phyloP scores from a whole-genome alignment of 2,888 invertebrate genomes.

The Heliconius aoede region DNA sequence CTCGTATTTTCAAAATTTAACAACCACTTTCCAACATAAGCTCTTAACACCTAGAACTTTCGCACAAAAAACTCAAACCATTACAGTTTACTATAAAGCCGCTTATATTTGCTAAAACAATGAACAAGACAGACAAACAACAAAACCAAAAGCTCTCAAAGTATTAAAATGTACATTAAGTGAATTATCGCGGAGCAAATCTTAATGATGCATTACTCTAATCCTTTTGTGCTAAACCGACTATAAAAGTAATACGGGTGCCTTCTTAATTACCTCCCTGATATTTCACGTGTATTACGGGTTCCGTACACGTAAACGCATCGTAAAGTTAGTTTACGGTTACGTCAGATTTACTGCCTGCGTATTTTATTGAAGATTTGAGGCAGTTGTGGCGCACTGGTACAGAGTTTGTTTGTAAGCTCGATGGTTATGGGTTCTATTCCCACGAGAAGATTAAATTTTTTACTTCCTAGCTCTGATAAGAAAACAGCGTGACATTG shows the following conservation, averaged over 20 bases:
- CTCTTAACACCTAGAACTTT: background rate
- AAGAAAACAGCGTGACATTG: no score
- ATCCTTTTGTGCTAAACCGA: slow-evolving; percentile 48
- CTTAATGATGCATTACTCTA: slow-evolving; percentile 34
- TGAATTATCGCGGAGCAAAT: slow-evolving; percentile 23
- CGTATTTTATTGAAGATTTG: slow-evolving; percentile 53
- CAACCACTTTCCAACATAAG: background rate
- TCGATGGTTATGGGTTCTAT: no score
- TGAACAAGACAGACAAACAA: background rate
- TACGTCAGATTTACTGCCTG: slow-evolving; percentile 62
- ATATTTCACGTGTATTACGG: slow-evolving; percentile 56
- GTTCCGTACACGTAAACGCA: slow-evolving; percentile 60
- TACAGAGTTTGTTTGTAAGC: no score
- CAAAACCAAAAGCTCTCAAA: background rate
- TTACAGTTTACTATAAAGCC: background rate
- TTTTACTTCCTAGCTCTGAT: no score
- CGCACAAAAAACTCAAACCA: background rate
- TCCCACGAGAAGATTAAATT: no score
- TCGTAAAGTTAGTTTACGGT: slow-evolving; percentile 66
- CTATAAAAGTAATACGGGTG: slow-evolving; percentile 56
- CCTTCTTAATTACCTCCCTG: slow-evolving; percentile 57
- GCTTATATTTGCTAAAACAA: background rate
- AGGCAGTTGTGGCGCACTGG: background rate
- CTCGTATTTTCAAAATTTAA: background rate
- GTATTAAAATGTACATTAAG: slow-evolving; percentile 26